A percentile compares a stretch with the other conserved stretches of the same genome.
Evolutionary conservation across 2,888 invertebrate genomes (phyloP).

Genomic region (Acrobasis repandana): DNA sequence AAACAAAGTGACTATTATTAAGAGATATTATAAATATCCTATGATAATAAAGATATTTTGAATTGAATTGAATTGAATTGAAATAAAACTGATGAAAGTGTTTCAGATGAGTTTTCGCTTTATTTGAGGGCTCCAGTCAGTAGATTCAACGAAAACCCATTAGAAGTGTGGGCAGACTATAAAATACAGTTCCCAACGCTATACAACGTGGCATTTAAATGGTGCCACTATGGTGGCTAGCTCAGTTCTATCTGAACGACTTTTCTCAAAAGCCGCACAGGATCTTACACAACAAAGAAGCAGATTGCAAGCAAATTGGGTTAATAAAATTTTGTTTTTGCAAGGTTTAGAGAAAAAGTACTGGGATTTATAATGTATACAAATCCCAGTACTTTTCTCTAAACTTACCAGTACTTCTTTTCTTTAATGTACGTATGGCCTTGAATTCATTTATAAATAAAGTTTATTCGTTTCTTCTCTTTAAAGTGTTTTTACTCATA

Average conservation of each 20-base stretch:
- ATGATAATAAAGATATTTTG: no score
- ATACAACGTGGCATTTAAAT: conserved; percentile 34
- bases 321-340: no score
- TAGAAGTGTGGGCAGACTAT: conserved; percentile 33
- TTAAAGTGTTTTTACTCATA: conserved; percentile 24
- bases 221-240: conserved; percentile 36
- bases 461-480: no score
- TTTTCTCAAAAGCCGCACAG: conserved; percentile 35
- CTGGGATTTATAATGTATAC: conserved; percentile 31
- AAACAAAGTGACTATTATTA: no score
- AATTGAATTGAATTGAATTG: no score
- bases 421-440: no score
- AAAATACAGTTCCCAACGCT: conserved; percentile 36
- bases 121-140: conserved; percentile 28
- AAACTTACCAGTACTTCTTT: no score
- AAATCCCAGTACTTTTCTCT: no score
- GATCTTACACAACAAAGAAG: no score
- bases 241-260: conserved; percentile 34
- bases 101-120: background rate
- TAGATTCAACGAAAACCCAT: conserved; percentile 35
- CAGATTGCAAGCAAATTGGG: no score
- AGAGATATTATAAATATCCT: no score
- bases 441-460: no score
- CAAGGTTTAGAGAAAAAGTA: conserved; percentile 33
- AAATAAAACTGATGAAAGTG: background rate